Evolutionary conservation across 2,888 invertebrate species (phyloP), one percentile per base, ranked within the genome.

Genomic region (Allolobophora icterica): DNA sequence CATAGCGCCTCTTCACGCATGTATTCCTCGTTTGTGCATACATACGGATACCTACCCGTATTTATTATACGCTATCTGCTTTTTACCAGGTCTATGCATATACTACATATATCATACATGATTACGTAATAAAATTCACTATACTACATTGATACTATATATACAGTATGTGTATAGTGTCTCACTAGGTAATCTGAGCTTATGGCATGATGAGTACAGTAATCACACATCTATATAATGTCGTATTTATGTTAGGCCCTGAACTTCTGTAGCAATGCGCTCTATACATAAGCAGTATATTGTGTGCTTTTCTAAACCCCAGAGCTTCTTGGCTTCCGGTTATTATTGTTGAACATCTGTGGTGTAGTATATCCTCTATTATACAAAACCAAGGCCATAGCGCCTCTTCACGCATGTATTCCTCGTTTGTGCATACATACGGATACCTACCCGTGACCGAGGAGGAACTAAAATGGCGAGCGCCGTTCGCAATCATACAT

Each of bases 291-390:
- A 30, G n/a, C 11, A n/a, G 30, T 71, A n/a, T n/a, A 71, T 71
- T n/a, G 8, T 71, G 8, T 71, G 71, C 30, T 71, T 71, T 71
- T 71, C n/a, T 71, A 71, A n/a, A 71, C 30, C 42, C 89, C 33
- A 87, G 90, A 89, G 89, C 90, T 90, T 87, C 84, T 84, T 90
- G 83, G 34, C 45, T 71, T 71, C 71, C 71, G 71, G 71, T 71
- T 71, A 71, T 71, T 71, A 71, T 71, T 13, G 71, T 71, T 71
- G 71, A 30, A 71, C 71, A 71, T 71, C 71, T 71, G 71, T n/a
- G 71, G 71, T 71, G 71, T n/a, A 71, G 71, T 71, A 71, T 71
- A 71, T n/a, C n/a, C 11, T 5, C n/a, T n/a, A n/a, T n/a, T 30
- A 5, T 52, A 24, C 24, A 24, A 52, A 8, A 52, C 3, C 13